phyloP scores from a whole-genome alignment of 2,113 vertebrate species.

The Microtus oregoni region DNA sequence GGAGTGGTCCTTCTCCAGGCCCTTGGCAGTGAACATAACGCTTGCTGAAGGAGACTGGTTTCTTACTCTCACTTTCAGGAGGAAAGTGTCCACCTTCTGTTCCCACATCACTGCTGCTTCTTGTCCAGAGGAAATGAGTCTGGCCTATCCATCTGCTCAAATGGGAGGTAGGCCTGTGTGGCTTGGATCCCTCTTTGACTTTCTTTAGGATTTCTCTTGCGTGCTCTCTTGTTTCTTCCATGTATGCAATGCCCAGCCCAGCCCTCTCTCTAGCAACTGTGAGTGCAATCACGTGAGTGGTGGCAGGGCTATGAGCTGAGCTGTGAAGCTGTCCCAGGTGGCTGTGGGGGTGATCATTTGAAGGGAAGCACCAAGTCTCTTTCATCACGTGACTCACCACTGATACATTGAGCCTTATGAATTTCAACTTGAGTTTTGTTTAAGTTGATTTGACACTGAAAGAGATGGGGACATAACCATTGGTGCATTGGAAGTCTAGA shows the following conservation, averaged over 20 bases:
- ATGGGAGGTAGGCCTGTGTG: background rate
- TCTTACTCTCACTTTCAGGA: background rate
- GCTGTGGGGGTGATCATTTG: too few relatives aligned
- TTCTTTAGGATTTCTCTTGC: background rate
- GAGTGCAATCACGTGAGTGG: background rate
- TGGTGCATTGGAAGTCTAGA: background rate
- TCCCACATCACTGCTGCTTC: background rate
- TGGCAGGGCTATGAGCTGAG: background rate
- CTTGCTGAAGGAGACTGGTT: background rate
- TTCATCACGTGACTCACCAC: background rate
- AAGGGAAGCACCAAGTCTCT: background rate
- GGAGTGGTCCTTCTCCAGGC: too few relatives aligned
- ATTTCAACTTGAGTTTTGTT: background rate
- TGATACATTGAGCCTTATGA: background rate
- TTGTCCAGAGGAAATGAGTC: background rate
- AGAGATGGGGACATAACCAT: background rate
- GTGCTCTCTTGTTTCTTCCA: background rate
- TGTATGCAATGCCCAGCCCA: too few relatives aligned
- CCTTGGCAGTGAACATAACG: background rate
- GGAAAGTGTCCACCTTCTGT: background rate
- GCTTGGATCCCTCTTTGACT: background rate
- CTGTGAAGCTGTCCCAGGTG: background rate
- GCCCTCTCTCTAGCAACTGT: too few relatives aligned
- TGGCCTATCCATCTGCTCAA: background rate
- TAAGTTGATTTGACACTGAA: constrained; percentile 4